A percentile compares a stretch with the other conserved stretches of the same genome.
Evolutionary conservation across 1,140 invertebrate genomes (phyloP).

Genomic region (Musca vetustissima): DNA sequence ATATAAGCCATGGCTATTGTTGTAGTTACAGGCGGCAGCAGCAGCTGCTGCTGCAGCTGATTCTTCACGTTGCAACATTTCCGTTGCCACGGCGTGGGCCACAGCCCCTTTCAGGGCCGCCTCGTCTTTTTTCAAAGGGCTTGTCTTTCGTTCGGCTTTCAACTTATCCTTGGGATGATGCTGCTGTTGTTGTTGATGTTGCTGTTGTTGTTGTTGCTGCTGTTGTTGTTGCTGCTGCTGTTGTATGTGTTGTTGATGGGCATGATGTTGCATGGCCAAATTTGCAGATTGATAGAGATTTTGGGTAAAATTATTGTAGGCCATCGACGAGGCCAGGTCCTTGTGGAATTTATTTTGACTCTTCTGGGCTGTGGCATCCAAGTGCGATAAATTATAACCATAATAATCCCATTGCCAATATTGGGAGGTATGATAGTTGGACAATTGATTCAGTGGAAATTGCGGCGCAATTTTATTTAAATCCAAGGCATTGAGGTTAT

Average conservation of each 20-base stretch:
- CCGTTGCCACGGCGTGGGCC: neutral
- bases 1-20: neutral
- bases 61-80: slow-evolving; percentile 9
- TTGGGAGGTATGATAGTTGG: slow-evolving; percentile 63
- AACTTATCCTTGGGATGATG: slow-evolving; percentile 46
- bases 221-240: slow-evolving; percentile 31
- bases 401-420: slow-evolving; percentile 68
- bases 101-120: no score
- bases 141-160: slow-evolving; percentile 43
- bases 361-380: slow-evolving; percentile 55
- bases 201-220: slow-evolving; percentile 24
- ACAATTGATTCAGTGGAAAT: slow-evolving; percentile 63
- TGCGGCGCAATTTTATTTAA: slow-evolving; percentile 60
- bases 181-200: slow-evolving; percentile 26
- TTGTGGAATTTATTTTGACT: slow-evolving; percentile 54
- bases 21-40: neutral
- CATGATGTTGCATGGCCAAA: slow-evolving; percentile 45
- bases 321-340: slow-evolving; percentile 52
- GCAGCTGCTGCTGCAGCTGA: neutral
- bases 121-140: slow-evolving; percentile 38
- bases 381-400: slow-evolving; percentile 60
- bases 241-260: slow-evolving; percentile 48
- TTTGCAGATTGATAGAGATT: slow-evolving; percentile 52
- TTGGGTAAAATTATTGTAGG: slow-evolving; percentile 51
- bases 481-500: slow-evolving; percentile 48